Evolutionary conservation across 23 tunicate genomes (phyloP).

Genomic region (Aplidium turbinatum): DNA sequence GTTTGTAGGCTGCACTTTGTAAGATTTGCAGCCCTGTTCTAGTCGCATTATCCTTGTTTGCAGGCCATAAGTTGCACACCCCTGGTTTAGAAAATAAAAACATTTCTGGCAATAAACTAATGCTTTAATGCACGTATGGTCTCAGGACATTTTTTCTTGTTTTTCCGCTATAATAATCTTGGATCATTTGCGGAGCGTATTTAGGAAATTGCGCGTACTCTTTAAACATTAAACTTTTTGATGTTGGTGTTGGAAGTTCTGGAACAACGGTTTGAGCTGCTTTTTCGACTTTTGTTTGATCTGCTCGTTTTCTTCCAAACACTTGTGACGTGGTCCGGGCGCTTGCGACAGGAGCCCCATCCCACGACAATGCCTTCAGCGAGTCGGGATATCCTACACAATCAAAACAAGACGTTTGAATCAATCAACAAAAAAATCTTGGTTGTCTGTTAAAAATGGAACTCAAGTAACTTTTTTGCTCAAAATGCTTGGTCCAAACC

Average conservation of each 20-base stretch:
- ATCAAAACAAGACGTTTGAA: no score
- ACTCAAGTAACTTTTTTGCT: no score
- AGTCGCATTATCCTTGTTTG: no score
- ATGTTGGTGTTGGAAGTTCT: constrained; percentile 56
- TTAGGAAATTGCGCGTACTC: constrained; percentile 85
- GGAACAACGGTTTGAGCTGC: constrained; percentile 65
- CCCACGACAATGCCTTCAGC: constrained; percentile 63
- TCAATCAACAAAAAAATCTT: no score
- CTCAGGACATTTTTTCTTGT: constrained; percentile 36
- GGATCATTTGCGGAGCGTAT: constrained; percentile 89
- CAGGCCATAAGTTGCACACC: no score
- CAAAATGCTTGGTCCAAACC: no score
- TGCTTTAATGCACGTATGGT: constrained; percentile 56
- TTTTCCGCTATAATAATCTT: constrained; percentile 60
- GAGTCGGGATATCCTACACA: constrained; percentile 51
- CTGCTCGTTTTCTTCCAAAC: constrained; percentile 64
- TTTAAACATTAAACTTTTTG: constrained; percentile 79
- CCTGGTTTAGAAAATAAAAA: no score
- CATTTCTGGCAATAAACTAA: no score
- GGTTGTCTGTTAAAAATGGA: no score
- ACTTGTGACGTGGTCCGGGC: constrained; percentile 64
- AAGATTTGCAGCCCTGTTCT: no score
- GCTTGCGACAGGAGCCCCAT: constrained; percentile 53
- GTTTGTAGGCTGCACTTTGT: no score
- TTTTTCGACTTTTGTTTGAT: constrained; percentile 30